Evolutionary conservation across 2,888 invertebrate genomes (phyloP).

Genomic region (Crioceris asparagi): DNA sequence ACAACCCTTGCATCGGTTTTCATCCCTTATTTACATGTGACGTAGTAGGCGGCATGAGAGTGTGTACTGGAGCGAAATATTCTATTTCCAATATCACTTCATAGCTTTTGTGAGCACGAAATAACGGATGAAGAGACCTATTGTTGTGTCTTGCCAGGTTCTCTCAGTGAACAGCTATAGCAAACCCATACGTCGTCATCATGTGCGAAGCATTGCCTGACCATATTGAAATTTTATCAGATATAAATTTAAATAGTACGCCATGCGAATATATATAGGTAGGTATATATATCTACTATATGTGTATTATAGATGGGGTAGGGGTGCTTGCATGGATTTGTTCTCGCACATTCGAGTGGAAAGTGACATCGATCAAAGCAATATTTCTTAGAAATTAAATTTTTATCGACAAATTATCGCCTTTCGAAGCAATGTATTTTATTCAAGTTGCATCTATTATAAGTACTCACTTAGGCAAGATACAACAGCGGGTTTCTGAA

Average conservation of each 20-base stretch:
- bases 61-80: slow-evolving; percentile 37
- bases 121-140: slow-evolving; percentile 34
- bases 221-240: slow-evolving; percentile 32
- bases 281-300: not conserved
- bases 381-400: no score
- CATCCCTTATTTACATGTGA: slow-evolving; percentile 36
- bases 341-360: no score
- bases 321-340: not conserved
- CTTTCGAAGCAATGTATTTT: no score
- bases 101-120: slow-evolving; percentile 33
- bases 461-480: no score
- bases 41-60: slow-evolving; percentile 30
- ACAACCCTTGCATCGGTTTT: slow-evolving; percentile 30
- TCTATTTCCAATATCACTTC: slow-evolving; percentile 38
- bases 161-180: slow-evolving; percentile 22
- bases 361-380: no score
- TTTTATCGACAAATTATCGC: no score
- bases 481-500: no score
- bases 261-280: slow-evolving; percentile 6
- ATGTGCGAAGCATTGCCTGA: slow-evolving; percentile 21
- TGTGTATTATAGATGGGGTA: not conserved
- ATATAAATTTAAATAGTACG: slow-evolving; percentile 24
- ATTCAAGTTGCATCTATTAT: no score
- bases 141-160: slow-evolving; percentile 33
- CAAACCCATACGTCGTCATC: slow-evolving; percentile 20